Base-by-base conservation (phyloP, 2,797 vertebrate genomes). In the Tarsius wallacei region DNA sequence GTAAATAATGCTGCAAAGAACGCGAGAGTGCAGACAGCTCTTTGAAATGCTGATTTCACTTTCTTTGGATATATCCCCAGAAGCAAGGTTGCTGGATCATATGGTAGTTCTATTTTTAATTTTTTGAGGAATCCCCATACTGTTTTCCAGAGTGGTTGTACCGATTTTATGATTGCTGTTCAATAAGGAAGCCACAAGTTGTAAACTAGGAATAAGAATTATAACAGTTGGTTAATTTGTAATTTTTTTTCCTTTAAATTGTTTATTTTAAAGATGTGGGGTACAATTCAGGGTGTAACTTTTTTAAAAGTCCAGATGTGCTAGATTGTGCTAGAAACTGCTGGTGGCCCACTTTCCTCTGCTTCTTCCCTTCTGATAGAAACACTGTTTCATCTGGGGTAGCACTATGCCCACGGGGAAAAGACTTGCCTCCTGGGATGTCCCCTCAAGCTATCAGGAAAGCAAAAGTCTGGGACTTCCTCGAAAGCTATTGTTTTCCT, bases 401-500 rank as follows among this genome's bases (percentile, higher is more conserved):
- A 87, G n/a, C 2, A 59, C 85, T 5, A 26, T 49, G 31, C 59
- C 11, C 1, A 19, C 47, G 87, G 81, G 51, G 51, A 76, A 88
- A 81, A 77, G 15, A 70, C 22, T 96, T 26, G 10, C 16, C 59
- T 84, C 59, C 77, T 85, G 63, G 36, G n/a, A 70, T 28, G 22
- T n/a, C 63, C 49, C n/a, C n/a, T 82, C 47, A 33, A 53, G 24
- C 63, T 61, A 21, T n/a, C 51, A 36, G 16, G 66, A 31, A 21
- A 88, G 71, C 53, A 36, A 85, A 93, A 90, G 74, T 21, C 42
- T 8, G 66, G 19, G 28, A 66, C 74, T 97, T 96, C 93, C 83
- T 96, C 61, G 74, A 94, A 96, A 96, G 95, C 90, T 83, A 31
- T 6, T 22, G n/a, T 31, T 73, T 88, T 91, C 84, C 80, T 70